Base-by-base conservation (phyloP, 1,140 invertebrate genomes). In the Aphis craccivora region DNA sequence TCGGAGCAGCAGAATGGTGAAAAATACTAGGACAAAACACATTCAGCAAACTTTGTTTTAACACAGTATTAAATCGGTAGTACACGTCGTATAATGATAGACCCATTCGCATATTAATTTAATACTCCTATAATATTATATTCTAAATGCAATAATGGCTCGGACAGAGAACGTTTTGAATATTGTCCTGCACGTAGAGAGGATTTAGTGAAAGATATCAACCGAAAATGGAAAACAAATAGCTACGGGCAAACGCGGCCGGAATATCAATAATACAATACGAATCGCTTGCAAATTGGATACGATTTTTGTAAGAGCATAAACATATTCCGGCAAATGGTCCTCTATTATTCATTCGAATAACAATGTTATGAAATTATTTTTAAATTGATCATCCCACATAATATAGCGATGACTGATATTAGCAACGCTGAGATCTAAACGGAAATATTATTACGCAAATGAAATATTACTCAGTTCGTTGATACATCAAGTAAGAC, bases 191-290 rank as follows among this genome's bases (percentile, higher is more conserved):
- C 86, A 35, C n/a, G 86, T 35, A 51, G 20, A 2, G 18, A 45
- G 45, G 20, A 35, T 51, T 88, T 88, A 11, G 22, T n/a, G 86
- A n/a, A 48, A 5, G 45, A 43, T 88, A 51, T 35, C 45, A 35
- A 51, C 86, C 0, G 45, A 35, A 88, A 88, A 88, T n/a, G 20
- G 8, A 51, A 88, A 87, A 87, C 84, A 87, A 48, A 87, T n/a
- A 87, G 84, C 84, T 48, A 25, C 45, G 43, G 84, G 30, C 43
- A 9, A 48, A 88, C 86, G 45, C n/a, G 86, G 45, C 37, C 86
- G 30, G 86, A 88, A 51, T 51, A 88, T 88, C 84, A 87, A 83
- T 22, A 83, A 83, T 23, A 83, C 76, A 83, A 37, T 76, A 23
- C 60, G 60, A 76, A 76, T 76, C 60, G 60, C 60, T 35, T 14